These are phyloP conservation scores for Lasioglossum figueresi DNA, from an alignment of 2,888 invertebrate genomes.

Conservation along the genomic window DNA sequence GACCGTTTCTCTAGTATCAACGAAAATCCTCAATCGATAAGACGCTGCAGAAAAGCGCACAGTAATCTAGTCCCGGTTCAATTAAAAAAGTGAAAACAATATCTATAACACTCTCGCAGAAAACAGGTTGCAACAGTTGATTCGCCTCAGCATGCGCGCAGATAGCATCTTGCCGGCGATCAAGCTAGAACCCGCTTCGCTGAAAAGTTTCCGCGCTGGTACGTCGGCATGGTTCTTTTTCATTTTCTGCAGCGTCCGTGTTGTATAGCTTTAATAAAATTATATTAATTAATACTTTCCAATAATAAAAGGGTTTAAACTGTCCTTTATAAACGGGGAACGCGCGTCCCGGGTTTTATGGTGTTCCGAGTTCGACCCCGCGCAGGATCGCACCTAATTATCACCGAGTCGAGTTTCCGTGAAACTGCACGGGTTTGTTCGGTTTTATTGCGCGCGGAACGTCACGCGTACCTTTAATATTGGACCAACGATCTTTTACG, in stretches of 20 bases:
- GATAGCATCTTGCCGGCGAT: neutral
- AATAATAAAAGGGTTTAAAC: neutral
- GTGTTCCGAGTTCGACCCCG: neutral
- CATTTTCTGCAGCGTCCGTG: neutral
- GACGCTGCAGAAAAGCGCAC: neutral
- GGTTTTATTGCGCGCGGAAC: constrained; percentile 3
- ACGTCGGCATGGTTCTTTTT: neutral
- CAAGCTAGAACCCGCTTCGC: neutral
- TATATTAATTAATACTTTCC: constrained; percentile 22
- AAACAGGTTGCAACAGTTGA: neutral
- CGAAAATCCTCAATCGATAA: neutral
- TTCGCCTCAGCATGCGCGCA: neutral
- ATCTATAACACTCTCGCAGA: neutral
- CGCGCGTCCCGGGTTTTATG: neutral
- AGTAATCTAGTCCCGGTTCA: neutral
- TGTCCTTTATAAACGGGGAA: neutral
- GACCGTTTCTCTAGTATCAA: neutral
- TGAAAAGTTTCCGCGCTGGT: neutral
- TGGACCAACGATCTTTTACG: constrained; percentile 56
- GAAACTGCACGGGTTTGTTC: constrained; percentile 15
- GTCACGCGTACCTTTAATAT: constrained; percentile 49
- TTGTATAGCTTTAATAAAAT: neutral
- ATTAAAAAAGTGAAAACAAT: neutral
- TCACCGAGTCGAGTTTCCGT: constrained; percentile 21
- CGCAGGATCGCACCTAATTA: constrained; percentile 41